Conservation (phyloP, 2,797 vertebrate species). For the Huso huso region DNA sequence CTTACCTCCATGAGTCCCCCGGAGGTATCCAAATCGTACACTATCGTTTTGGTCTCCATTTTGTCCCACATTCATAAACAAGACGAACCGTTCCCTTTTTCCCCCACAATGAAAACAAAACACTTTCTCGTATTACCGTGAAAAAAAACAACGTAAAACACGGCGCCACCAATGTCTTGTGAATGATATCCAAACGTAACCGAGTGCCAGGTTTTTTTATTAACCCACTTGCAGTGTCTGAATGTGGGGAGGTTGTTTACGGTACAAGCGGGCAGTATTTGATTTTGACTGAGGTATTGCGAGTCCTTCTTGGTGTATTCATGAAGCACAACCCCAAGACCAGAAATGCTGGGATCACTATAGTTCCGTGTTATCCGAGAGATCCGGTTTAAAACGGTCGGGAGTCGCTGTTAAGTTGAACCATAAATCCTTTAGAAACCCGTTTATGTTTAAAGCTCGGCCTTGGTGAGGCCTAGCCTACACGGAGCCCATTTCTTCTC, state of each 20-base stretch:
- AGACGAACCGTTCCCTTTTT: slow-evolving; percentile 5
- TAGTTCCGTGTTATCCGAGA: slow-evolving; percentile 27
- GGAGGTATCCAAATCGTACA: slow-evolving; percentile 96
- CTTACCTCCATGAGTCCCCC: slow-evolving; percentile 96
- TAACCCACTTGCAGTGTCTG: neutral
- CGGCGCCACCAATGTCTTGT: neutral
- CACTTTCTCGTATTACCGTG: neutral
- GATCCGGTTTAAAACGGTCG: slow-evolving; percentile 18
- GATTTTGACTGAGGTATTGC: slow-evolving; percentile 15
- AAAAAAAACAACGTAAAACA: neutral
- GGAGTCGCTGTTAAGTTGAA: neutral
- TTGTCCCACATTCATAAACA: slow-evolving; percentile 92
- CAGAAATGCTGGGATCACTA: neutral
- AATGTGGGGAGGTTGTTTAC: neutral
- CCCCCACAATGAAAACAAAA: neutral
- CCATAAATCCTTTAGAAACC: neutral
- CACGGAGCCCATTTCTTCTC: slow-evolving; percentile 59
- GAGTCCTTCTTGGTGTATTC: slow-evolving; percentile 19
- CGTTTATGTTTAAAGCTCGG: slow-evolving; percentile 15
- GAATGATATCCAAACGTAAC: slow-evolving; percentile 1
- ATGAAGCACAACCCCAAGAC: slow-evolving; percentile 29
- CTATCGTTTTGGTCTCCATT: slow-evolving; percentile 98
- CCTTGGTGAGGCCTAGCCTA: slow-evolving; percentile 52
- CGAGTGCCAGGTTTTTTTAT: too few species aligned
- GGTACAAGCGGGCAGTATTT: neutral